Percentiles rank a stretch among this genome's conserved stretches.
Conservation (phyloP, 2,888 invertebrate genomes). For the Stegophylla sp. region DNA sequence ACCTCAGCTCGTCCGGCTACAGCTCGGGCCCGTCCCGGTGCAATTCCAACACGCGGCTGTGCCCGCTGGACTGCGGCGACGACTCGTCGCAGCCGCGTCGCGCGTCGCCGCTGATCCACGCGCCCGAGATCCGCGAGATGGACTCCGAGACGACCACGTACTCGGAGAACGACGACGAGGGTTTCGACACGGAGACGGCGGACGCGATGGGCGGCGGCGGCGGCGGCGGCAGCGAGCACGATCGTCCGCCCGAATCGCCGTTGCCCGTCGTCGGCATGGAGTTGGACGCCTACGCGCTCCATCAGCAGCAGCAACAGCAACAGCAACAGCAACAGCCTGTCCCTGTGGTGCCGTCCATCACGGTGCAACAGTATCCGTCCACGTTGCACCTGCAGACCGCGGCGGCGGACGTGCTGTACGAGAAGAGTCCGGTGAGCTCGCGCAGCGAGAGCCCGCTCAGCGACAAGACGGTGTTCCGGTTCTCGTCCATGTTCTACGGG, state of each 20-base stretch:
- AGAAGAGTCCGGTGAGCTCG: slow-evolving; percentile 75
- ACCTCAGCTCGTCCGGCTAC: slow-evolving; percentile 83
- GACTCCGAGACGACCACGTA: slow-evolving; percentile 78
- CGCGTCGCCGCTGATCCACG: slow-evolving; percentile 48
- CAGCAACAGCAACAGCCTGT: too few relatives aligned
- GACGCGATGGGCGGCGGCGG: slow-evolving; percentile 78
- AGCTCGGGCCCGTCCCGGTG: slow-evolving; percentile 83
- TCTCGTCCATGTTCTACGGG: slow-evolving; percentile 77
- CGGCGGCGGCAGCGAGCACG: slow-evolving; percentile 75
- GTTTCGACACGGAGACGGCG: slow-evolving; percentile 76
- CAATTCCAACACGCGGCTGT: slow-evolving; percentile 80
- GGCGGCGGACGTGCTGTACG: slow-evolving; percentile 18
- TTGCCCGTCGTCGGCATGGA: background rate
- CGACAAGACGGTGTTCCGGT: slow-evolving; percentile 74
- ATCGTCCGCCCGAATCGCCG: slow-evolving; percentile 64
- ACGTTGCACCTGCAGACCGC: slow-evolving; percentile 57
- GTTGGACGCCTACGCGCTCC: background rate
- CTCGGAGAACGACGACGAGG: slow-evolving; percentile 77
- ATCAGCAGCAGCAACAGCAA: background rate
- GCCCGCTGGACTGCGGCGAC: slow-evolving; percentile 73
- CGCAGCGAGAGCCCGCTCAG: slow-evolving; percentile 80
- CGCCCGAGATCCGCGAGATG: slow-evolving; percentile 66
- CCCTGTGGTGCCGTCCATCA: slow-evolving; percentile 72
- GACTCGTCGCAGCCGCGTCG: slow-evolving; percentile 71
- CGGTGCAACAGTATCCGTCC: slow-evolving; percentile 68